These are phyloP conservation scores for Drosophila rhopaloa DNA, from an alignment of 1,140 invertebrate species.

Conservation along the genomic window DNA sequence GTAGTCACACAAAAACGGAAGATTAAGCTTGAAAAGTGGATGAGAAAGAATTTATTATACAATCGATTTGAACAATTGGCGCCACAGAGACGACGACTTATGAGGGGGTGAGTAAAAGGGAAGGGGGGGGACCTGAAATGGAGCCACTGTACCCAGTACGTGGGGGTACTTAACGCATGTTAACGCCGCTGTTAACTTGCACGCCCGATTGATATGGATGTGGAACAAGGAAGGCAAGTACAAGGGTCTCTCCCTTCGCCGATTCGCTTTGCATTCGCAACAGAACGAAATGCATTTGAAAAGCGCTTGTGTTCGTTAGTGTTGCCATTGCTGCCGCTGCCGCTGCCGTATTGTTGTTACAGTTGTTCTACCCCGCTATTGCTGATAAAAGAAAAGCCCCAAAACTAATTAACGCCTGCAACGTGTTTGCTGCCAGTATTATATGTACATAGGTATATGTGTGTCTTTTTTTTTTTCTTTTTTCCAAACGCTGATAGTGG, in stretches of 20 bases:
- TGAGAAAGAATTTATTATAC: slow-evolving; percentile 50
- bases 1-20: not conserved
- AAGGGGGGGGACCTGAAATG: not conserved
- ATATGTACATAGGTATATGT: slow-evolving; percentile 11
- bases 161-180: slow-evolving; percentile 25
- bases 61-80: slow-evolving; percentile 63
- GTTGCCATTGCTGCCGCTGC: slow-evolving; percentile 3
- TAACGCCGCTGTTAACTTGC: slow-evolving; percentile 17
- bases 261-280: slow-evolving; percentile 75
- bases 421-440: slow-evolving; percentile 51
- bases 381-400: slow-evolving; percentile 81
- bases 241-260: not conserved
- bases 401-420: slow-evolving; percentile 83
- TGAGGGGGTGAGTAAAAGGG: not conserved
- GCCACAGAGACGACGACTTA: slow-evolving; percentile 39
- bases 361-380: slow-evolving; percentile 29
- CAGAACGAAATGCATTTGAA: slow-evolving; percentile 77
- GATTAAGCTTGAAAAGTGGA: not conserved
- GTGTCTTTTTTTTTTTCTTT: too few species aligned
- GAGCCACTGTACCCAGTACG: not conserved
- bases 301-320: slow-evolving; percentile 7
- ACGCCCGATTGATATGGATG: slow-evolving; percentile 28
- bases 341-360: slow-evolving; percentile 18
- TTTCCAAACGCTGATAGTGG: slow-evolving; percentile 24
- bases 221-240: slow-evolving; percentile 49